Conservation (phyloP, 1,140 invertebrate genomes). For the Samia ricini region DNA sequence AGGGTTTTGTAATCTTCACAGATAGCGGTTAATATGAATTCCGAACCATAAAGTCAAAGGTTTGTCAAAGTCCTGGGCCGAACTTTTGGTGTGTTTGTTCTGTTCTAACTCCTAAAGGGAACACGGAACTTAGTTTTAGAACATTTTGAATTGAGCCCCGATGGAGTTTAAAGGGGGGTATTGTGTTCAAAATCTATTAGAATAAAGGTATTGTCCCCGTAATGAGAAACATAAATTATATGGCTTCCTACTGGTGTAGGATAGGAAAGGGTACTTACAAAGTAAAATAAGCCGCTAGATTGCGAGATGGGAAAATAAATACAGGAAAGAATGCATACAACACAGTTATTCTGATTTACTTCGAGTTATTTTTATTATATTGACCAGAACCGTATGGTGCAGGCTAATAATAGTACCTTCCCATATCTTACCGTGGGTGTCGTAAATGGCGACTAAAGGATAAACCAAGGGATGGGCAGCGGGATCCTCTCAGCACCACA, state of each 20-base stretch:
- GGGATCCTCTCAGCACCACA: too few species aligned
- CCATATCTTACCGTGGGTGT: too few species aligned
- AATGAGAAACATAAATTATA: conserved; percentile 1
- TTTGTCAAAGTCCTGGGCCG: conserved; percentile 23
- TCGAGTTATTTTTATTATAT: too few species aligned
- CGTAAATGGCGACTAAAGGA: too few species aligned
- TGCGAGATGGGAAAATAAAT: not conserved
- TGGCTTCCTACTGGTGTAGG: not conserved
- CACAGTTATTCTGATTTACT: too few species aligned
- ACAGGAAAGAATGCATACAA: too few species aligned
- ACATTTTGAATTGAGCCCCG: conserved; percentile 21
- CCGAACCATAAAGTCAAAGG: conserved; percentile 29
- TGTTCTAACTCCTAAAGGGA: conserved; percentile 12
- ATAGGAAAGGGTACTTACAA: not conserved
- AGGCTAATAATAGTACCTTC: too few species aligned
- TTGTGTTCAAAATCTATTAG: conserved; percentile 19
- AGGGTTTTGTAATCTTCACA: conserved; percentile 36
- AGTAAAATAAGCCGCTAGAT: not conserved
- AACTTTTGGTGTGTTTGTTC: conserved; percentile 29
- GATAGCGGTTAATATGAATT: conserved; percentile 41
- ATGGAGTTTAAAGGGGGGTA: conserved; percentile 25
- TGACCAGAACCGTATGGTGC: too few species aligned
- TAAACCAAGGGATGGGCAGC: too few species aligned
- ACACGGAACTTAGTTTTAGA: conserved; percentile 21
- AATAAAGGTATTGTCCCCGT: conserved; percentile 11